A percentile compares a stretch with the other conserved stretches of the same genome.
Evolutionary conservation across 2,113 vertebrate species (phyloP).

Genomic region (Paracyprichromis sp.): DNA sequence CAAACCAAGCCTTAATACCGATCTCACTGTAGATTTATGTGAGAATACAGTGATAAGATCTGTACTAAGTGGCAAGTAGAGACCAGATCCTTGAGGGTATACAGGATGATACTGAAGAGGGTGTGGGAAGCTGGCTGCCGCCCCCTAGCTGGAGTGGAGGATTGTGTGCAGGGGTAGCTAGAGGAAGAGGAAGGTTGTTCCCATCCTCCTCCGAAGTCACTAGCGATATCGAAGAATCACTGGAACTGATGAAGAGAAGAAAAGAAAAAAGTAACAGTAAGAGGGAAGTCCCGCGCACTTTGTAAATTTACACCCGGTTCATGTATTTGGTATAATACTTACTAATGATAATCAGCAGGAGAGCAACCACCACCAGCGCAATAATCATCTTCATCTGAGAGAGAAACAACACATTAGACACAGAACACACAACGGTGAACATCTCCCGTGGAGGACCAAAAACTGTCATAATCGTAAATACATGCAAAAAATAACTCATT

Average conservation of each 20-base stretch:
- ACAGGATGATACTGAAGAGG: constrained; percentile 13
- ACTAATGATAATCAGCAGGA: constrained; percentile 93
- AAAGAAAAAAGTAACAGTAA: not conserved
- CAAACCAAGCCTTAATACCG: not conserved
- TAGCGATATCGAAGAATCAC: constrained; percentile 73
- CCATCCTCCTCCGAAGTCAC: constrained; percentile 18
- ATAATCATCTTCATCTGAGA: constrained; percentile 91
- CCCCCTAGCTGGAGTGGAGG: constrained; percentile 45
- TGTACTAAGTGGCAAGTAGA: not conserved
- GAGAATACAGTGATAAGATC: not conserved
- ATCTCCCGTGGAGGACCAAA: not conserved
- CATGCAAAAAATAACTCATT: not conserved
- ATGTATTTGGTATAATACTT: constrained; percentile 59
- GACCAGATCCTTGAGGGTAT: not conserved
- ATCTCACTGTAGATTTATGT: constrained; percentile 8
- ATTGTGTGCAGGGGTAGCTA: constrained; percentile 17
- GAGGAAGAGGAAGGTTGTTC: not conserved
- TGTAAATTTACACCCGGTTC: not conserved
- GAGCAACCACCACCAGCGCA: constrained; percentile 76
- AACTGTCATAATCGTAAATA: not conserved
- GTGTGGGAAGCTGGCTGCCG: constrained; percentile 16
- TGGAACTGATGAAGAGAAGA: constrained; percentile 57
- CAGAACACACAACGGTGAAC: not conserved
- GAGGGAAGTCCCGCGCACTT: not conserved
- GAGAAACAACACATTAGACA: not conserved